These are phyloP conservation scores for Acromyrmex charruanus DNA, from an alignment of 1,140 invertebrate genomes.

Conservation along the genomic window DNA sequence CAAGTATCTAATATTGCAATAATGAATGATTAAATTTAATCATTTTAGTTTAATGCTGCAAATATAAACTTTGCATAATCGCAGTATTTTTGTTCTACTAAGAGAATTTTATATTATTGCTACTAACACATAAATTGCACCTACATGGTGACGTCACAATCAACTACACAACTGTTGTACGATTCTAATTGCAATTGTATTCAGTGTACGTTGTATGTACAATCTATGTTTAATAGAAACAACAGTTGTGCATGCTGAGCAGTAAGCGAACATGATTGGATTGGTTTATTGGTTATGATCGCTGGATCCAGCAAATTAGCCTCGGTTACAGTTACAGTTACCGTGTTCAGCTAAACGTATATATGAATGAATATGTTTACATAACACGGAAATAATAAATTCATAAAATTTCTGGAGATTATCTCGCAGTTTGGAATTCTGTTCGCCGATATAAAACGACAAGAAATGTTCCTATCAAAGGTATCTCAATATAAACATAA, in stretches of 20 bases:
- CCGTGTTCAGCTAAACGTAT: background rate
- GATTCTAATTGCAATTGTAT: conserved; percentile 21
- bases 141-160: background rate
- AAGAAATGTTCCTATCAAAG: conserved; percentile 73
- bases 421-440: background rate
- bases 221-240: background rate
- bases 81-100: background rate
- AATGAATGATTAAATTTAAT: background rate
- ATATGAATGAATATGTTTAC: conserved; percentile 22
- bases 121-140: background rate
- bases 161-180: background rate
- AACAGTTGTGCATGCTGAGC: background rate
- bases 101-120: background rate
- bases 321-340: background rate
- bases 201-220: background rate
- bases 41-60: background rate
- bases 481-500: conserved; percentile 50
- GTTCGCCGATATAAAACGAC: background rate
- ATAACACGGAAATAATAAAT: background rate
- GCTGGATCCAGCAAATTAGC: background rate
- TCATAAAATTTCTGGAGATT: background rate
- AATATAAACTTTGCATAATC: background rate
- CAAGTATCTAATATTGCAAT: background rate
- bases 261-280: background rate
- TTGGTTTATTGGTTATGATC: background rate